Conservation (phyloP, 2,797 vertebrate genomes). For the Iguana delicatissima region DNA sequence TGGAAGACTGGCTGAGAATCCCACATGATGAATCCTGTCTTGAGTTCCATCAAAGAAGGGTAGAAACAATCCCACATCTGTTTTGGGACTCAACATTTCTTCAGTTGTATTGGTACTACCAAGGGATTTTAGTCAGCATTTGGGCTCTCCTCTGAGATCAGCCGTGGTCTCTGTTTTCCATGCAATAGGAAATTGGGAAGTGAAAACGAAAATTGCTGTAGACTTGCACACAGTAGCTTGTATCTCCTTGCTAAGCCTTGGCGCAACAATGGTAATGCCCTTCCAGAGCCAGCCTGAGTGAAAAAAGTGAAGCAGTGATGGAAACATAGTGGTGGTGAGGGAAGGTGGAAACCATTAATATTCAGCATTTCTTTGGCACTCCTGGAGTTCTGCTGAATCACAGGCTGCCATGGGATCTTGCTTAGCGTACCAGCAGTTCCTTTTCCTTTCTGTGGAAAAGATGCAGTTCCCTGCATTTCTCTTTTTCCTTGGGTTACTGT, state of each 20-base stretch:
- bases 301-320: not conserved
- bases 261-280: no score
- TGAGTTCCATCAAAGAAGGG: not conserved
- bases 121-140: not conserved
- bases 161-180: no score
- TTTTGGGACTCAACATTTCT: not conserved
- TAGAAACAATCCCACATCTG: not conserved
- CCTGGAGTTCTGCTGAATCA: not conserved
- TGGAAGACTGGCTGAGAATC: not conserved
- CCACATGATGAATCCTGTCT: not conserved
- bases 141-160: not conserved
- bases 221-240: no score
- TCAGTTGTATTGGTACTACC: not conserved
- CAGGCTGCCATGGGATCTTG: not conserved
- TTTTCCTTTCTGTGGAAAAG: not conserved
- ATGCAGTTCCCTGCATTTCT: not conserved
- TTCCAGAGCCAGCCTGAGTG: no score
- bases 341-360: not conserved
- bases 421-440: not conserved
- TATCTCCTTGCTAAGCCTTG: no score
- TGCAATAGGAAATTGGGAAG: no score
- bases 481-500: not conserved
- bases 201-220: no score
- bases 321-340: not conserved
- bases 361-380: not conserved